Percentiles rank a stretch among this genome's conserved stretches.
Conservation (phyloP, 2,113 vertebrate species). For the Oxyruncus cristatus region DNA sequence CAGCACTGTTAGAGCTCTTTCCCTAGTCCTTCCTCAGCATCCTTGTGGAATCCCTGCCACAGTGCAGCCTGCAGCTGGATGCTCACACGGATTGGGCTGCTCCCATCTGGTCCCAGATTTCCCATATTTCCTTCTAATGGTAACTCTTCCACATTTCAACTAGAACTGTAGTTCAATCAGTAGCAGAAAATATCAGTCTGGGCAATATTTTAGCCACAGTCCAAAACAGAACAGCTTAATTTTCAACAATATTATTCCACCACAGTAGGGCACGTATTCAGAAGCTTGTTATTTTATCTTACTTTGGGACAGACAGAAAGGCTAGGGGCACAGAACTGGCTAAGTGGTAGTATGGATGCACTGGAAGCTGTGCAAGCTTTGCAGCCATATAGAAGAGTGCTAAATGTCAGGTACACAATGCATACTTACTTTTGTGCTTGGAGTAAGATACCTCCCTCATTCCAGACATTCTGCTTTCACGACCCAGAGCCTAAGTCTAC, state of each 20-base stretch:
- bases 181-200: not conserved
- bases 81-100: not conserved
- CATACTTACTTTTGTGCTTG: not conserved
- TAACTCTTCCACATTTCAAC: not conserved
- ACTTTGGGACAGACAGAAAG: not conserved
- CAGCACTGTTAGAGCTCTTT: not conserved
- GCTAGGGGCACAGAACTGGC: not conserved
- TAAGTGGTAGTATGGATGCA: not conserved
- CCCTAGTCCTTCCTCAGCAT: not conserved
- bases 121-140: not conserved
- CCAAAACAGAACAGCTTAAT: not conserved
- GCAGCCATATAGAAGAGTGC: rapidly evolving
- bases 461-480: not conserved
- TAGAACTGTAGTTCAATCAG: not conserved
- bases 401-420: not conserved
- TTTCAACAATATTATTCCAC: not conserved
- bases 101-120: not conserved
- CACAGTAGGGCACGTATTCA: not conserved
- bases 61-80: not conserved
- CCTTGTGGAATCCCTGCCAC: not conserved
- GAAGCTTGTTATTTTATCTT: not conserved
- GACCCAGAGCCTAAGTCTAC: not conserved
- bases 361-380: not conserved
- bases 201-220: not conserved
- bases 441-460: not conserved